Evolutionary conservation across 30 jellyfish, hydroid and myxozoan genomes (phyloP).

Genomic region (Cassiopea xamachana): DNA sequence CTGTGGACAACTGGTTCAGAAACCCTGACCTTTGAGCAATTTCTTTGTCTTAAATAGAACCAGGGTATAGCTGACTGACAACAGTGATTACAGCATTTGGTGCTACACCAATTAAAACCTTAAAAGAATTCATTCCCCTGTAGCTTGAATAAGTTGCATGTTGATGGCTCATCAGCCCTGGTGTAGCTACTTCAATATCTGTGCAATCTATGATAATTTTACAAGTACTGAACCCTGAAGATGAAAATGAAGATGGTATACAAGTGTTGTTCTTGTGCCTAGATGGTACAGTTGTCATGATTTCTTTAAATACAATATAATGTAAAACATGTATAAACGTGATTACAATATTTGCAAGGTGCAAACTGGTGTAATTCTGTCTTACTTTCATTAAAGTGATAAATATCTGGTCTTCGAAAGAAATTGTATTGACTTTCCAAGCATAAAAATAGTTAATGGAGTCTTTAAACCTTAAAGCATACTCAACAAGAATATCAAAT

Average conservation of each 20-base stretch:
- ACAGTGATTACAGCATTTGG: constrained; percentile 33
- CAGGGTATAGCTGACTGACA: constrained; percentile 24
- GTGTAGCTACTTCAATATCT: constrained; percentile 20
- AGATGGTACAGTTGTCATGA: constrained; percentile 31
- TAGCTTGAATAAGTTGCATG: constrained; percentile 18
- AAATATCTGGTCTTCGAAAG: constrained; percentile 30
- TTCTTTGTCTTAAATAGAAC: constrained; percentile 21
- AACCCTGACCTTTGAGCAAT: constrained; percentile 23
- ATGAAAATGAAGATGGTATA: constrained; percentile 40
- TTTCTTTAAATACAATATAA: background rate
- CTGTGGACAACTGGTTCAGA: constrained; percentile 19
- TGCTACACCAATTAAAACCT: constrained; percentile 28
- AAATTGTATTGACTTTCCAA: no score
- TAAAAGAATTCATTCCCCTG: constrained; percentile 41
- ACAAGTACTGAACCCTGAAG: constrained; percentile 11
- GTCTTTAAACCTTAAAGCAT: no score
- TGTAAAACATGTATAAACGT: constrained; percentile 42
- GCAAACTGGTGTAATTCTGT: constrained; percentile 47
- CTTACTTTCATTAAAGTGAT: constrained; percentile 38
- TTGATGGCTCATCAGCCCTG: constrained; percentile 5
- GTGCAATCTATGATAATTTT: constrained; percentile 35
- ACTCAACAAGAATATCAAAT: no score
- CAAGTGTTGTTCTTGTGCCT: constrained; percentile 7
- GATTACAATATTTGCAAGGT: constrained; percentile 10
- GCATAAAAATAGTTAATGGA: no score